Conservation (phyloP, 2,113 vertebrate genomes). For the Prunella himalayana region DNA sequence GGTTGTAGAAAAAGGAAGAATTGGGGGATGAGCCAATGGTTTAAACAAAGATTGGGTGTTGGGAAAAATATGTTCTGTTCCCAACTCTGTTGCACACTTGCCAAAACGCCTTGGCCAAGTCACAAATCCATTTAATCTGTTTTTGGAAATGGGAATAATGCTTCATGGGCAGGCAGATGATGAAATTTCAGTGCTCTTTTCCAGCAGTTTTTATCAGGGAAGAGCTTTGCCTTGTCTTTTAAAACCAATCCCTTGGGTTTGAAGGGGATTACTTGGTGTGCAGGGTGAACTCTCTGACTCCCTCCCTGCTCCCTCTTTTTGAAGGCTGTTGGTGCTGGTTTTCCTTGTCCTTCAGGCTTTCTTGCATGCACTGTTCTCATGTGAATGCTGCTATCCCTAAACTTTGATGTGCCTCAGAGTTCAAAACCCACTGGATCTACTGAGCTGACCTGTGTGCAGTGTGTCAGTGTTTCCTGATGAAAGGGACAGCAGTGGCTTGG, state of each 20-base stretch:
- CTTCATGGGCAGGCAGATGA: neutral
- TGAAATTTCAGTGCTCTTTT: constrained; percentile 25
- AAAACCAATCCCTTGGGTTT: neutral
- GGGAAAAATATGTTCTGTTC: constrained; percentile 36
- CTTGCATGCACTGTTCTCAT: neutral
- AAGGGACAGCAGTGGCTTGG: neutral
- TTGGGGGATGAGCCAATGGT: neutral
- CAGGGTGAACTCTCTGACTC: neutral
- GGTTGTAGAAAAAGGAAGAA: neutral
- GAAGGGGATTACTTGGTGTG: neutral
- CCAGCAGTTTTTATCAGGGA: neutral
- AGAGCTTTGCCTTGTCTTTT: constrained; percentile 1
- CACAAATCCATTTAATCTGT: constrained; percentile 54
- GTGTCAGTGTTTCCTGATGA: neutral
- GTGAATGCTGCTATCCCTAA: neutral
- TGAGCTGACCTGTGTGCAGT: neutral
- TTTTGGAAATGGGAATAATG: constrained; percentile 41
- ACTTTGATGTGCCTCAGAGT: neutral
- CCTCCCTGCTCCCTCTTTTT: neutral
- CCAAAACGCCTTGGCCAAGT: constrained; percentile 23
- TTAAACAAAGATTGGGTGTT: constrained; percentile 9
- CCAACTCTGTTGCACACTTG: neutral
- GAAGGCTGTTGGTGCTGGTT: neutral
- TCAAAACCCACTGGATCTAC: neutral
- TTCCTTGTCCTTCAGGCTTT: neutral